Conservation (phyloP, 2,113 vertebrate species). For the Salvelinus sp. region DNA sequence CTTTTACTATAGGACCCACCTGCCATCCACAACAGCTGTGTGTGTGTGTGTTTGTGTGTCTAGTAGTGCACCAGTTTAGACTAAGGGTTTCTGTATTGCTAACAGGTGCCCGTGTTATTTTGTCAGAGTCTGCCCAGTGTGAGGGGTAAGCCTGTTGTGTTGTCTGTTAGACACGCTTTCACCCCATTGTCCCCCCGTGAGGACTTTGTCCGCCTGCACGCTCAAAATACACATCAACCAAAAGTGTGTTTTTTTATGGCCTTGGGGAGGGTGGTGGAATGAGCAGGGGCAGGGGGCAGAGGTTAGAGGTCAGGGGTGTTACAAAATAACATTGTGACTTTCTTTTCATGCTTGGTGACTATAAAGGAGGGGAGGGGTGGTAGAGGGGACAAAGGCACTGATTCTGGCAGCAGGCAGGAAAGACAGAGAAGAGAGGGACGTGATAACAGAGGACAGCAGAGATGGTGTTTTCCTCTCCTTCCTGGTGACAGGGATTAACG, state of each 20-base stretch:
- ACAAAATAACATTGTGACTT: slow-evolving; percentile 25
- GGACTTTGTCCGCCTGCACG: slow-evolving; percentile 33
- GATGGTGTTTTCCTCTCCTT: background rate
- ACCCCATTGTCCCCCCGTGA: slow-evolving; percentile 12
- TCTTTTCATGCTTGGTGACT: slow-evolving; percentile 23
- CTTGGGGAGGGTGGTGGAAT: slow-evolving; percentile 34
- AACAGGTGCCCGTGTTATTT: slow-evolving; percentile 53
- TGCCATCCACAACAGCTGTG: slow-evolving; percentile 55
- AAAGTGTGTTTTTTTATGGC: slow-evolving; percentile 5
- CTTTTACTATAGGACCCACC: slow-evolving; percentile 34
- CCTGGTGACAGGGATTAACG: slow-evolving; percentile 48
- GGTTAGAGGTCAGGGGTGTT: slow-evolving; percentile 30
- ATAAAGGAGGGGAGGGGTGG: background rate
- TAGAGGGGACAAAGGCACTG: background rate
- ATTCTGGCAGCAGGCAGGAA: slow-evolving; percentile 10
- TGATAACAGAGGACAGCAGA: slow-evolving; percentile 18
- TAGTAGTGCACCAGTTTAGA: slow-evolving; percentile 32
- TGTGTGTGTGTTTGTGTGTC: slow-evolving; percentile 29
- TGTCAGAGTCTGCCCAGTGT: slow-evolving; percentile 30
- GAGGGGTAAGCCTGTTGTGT: slow-evolving; percentile 44
- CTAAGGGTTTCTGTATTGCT: slow-evolving; percentile 25
- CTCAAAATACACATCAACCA: slow-evolving; percentile 13
- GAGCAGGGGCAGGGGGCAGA: slow-evolving; percentile 24
- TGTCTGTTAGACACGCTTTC: slow-evolving; percentile 38
- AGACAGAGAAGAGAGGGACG: slow-evolving; percentile 15